Conservation (phyloP, 2,113 vertebrate genomes). For the Vimba vimba region DNA sequence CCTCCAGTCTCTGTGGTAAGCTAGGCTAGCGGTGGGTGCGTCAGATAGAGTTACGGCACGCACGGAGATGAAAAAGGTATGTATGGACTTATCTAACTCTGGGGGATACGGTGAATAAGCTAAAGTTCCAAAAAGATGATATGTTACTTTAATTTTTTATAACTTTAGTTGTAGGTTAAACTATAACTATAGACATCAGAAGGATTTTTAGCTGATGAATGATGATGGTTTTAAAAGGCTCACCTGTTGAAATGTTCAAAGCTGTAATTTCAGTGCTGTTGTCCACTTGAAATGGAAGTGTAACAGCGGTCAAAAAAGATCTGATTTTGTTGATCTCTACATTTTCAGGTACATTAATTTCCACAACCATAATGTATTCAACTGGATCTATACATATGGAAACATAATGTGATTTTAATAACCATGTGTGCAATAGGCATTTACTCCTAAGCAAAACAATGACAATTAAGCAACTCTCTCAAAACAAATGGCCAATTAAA, state of each 20-base stretch:
- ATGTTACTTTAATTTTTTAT: not conserved
- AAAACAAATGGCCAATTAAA: not conserved
- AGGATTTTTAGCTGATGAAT: not conserved
- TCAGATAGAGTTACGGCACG: no score
- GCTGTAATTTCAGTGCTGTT: conserved; percentile 25
- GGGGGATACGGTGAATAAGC: no score
- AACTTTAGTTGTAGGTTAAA: not conserved
- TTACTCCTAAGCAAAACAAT: not conserved
- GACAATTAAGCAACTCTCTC: not conserved
- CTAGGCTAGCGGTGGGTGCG: no score
- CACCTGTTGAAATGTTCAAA: conserved; percentile 40
- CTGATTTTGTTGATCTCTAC: not conserved
- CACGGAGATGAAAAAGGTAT: no score
- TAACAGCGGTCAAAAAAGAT: not conserved
- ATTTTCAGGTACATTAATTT: conserved; percentile 20
- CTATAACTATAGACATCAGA: not conserved
- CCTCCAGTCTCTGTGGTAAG: no score
- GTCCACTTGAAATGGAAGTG: conserved; percentile 22
- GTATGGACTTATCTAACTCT: no score
- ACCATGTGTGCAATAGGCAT: not conserved
- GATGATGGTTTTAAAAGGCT: not conserved
- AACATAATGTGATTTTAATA: not conserved
- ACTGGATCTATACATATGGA: not conserved
- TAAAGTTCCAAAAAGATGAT: no score
- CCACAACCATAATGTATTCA: conserved; percentile 39